These are phyloP conservation scores for Amaurobius ferox DNA, from an alignment of 2,888 invertebrate species.

Conservation along the genomic window DNA sequence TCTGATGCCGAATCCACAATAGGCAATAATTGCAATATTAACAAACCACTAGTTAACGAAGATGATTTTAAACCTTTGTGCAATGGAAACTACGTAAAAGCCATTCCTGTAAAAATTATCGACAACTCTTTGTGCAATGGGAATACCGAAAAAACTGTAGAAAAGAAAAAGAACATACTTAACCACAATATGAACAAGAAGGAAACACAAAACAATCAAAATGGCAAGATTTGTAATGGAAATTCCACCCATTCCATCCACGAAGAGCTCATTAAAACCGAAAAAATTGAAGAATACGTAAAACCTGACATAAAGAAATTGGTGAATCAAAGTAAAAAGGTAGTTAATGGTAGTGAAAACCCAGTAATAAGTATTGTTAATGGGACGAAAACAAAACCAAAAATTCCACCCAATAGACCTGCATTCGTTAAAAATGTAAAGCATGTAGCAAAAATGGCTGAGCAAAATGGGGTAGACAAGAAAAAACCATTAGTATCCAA, in stretches of 20 bases:
- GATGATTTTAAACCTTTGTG: conserved; percentile 7
- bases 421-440: conserved; percentile 28
- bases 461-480: background rate
- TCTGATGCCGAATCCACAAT: background rate
- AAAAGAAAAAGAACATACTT: background rate
- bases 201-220: conserved; percentile 21
- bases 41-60: background rate
- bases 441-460: conserved; percentile 2
- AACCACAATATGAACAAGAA: background rate
- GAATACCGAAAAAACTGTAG: conserved; percentile 23
- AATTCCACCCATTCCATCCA: conserved; percentile 15
- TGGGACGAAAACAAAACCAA: conserved; percentile 35
- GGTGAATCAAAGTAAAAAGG: background rate
- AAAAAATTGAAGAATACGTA: conserved; percentile 23
- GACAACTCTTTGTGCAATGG: conserved; percentile 16
- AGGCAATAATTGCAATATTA: background rate
- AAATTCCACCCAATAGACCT: conserved; percentile 58
- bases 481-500: conserved; percentile 1
- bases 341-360: background rate
- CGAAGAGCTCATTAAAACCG: conserved; percentile 38
- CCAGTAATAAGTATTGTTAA: background rate
- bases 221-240: conserved; percentile 42
- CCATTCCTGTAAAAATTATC: conserved; percentile 37
- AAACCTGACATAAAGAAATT: background rate
- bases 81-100: conserved; percentile 54